Percentiles rank a stretch among this genome's conserved stretches.
Conservation (phyloP, 2,888 invertebrate species). For the Proisotoma minuta region DNA sequence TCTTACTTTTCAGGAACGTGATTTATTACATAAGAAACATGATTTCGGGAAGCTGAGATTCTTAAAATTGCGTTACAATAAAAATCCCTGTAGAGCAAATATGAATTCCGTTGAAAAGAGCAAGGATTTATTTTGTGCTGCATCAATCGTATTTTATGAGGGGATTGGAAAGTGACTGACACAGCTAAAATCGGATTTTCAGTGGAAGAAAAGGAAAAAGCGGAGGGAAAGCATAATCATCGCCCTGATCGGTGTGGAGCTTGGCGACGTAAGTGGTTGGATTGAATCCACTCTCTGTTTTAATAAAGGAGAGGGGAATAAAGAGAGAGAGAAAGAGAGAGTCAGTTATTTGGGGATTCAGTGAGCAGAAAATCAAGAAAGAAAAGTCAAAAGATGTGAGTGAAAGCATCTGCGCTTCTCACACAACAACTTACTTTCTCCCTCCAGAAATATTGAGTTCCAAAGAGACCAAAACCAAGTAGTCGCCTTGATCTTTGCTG, state of each 20-base stretch:
- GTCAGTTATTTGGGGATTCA: conserved; percentile 4
- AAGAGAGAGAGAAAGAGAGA: conserved; percentile 14
- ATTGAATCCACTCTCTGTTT: conserved; percentile 13
- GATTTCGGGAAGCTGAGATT: too few species aligned
- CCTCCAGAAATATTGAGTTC: too few species aligned
- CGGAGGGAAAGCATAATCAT: not conserved
- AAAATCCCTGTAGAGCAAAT: conserved; percentile 1
- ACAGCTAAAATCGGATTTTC: conserved; percentile 14
- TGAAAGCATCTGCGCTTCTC: conserved; percentile 27
- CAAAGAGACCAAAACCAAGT: not conserved
- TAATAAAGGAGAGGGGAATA: conserved; percentile 15
- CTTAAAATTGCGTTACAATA: conserved; percentile 1
- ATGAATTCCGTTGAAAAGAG: not conserved
- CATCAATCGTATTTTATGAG: conserved; percentile 17
- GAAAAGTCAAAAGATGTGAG: conserved; percentile 21
- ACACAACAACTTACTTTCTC: not conserved
- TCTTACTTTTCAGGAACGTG: too few species aligned
- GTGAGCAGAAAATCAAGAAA: conserved; percentile 20
- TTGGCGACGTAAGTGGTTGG: not conserved
- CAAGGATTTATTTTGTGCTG: conserved; percentile 13
- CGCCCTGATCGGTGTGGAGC: not conserved
- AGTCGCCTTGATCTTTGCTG: not conserved
- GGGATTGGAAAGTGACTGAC: conserved; percentile 17
- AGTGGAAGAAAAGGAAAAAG: not conserved
- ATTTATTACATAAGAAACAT: too few species aligned